phyloP scores from a whole-genome alignment of 2,888 invertebrate species.

The Spilosoma lubricipeda region DNA sequence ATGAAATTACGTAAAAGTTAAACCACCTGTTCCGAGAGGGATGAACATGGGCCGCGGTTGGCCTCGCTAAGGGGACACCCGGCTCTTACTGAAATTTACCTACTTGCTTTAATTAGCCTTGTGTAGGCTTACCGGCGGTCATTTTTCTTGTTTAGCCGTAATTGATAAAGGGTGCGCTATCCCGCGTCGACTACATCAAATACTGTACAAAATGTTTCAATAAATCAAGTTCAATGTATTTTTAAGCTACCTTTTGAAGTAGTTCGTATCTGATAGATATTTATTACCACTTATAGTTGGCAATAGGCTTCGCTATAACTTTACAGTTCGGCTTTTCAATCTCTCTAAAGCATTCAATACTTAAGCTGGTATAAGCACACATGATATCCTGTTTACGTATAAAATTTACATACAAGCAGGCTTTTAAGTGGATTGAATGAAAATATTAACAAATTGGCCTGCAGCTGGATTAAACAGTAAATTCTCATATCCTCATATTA shows the following conservation, averaged over 20 bases:
- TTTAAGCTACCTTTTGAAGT: conserved; percentile 3
- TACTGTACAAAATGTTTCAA: conserved; percentile 54
- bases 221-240: conserved; percentile 46
- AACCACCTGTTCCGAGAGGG: conserved; percentile 75
- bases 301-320: conserved; percentile 19
- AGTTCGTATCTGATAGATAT: not conserved
- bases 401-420: conserved; percentile 66
- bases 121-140: conserved; percentile 79
- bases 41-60: conserved; percentile 49
- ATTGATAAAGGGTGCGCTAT: conserved; percentile 80
- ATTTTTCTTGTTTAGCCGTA: conserved; percentile 85
- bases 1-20: conserved; percentile 78
- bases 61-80: conserved; percentile 60
- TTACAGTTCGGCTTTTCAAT: conserved; percentile 44
- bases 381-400: conserved; percentile 48
- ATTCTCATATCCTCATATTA: conserved; percentile 86
- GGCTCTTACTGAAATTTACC: conserved; percentile 76
- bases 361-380: conserved; percentile 36
- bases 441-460: conserved; percentile 86
- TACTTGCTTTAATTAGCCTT: conserved; percentile 83
- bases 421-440: conserved; percentile 85
- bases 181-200: conserved; percentile 64
- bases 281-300: conserved; percentile 1
- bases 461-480: conserved; percentile 85
- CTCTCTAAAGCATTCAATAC: conserved; percentile 45